These are phyloP conservation scores for Argyrosomus japonicus DNA, from an alignment of 2,113 vertebrate genomes.

Conservation along the genomic window DNA sequence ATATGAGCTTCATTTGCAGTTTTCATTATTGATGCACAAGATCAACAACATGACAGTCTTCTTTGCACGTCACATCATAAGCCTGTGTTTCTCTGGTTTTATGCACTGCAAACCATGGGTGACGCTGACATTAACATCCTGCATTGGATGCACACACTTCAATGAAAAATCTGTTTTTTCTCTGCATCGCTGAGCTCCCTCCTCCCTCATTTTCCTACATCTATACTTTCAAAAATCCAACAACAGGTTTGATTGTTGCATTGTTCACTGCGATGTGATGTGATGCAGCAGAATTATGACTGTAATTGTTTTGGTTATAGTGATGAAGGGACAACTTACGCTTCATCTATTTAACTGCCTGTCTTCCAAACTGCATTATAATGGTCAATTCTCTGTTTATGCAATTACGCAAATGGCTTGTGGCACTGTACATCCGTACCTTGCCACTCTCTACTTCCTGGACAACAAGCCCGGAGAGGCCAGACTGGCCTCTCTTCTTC, in stretches of 20 bases:
- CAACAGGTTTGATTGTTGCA: not conserved
- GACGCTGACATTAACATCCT: not conserved
- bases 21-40: not conserved
- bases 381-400: conserved; percentile 2
- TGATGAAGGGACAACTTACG: not conserved
- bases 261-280: not conserved
- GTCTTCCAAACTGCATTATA: conserved; percentile 5
- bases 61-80: not conserved
- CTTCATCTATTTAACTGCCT: not conserved
- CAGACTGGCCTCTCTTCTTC: not conserved
- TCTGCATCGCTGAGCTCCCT: not conserved
- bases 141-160: not conserved
- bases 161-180: not conserved
- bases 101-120: not conserved
- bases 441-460: not conserved
- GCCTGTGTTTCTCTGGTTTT: not conserved
- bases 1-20: not conserved
- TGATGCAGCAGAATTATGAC: not conserved
- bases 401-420: conserved; percentile 24
- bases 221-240: not conserved
- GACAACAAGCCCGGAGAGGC: not conserved
- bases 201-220: not conserved
- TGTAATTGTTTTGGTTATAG: not conserved
- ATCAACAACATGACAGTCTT: not conserved
- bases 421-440: not conserved